These are phyloP conservation scores for Amphimallon solstitiale DNA, from an alignment of 2,888 invertebrate species.

Conservation along the genomic window DNA sequence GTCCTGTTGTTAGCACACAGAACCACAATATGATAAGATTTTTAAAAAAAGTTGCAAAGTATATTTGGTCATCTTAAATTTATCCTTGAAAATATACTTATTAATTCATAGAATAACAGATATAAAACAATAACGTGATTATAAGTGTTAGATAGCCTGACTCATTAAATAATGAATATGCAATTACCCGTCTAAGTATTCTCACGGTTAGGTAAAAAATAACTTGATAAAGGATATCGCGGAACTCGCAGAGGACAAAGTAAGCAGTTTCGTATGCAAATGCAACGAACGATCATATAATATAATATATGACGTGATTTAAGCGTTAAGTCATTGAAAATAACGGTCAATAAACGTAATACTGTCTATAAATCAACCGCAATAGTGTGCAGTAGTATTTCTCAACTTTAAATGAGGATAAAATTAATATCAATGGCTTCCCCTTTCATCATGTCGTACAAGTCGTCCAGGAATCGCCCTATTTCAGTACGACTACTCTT, in stretches of 20 bases:
- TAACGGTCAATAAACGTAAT: conserved; percentile 27
- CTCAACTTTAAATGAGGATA: conserved; percentile 26
- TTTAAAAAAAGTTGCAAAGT: too few relatives aligned
- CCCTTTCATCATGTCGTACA: conserved; percentile 15
- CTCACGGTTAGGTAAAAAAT: neutral
- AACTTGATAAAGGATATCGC: neutral
- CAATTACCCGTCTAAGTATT: too few relatives aligned
- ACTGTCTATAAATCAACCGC: conserved; percentile 15
- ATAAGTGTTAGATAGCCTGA: too few relatives aligned
- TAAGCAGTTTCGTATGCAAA: conserved; percentile 6
- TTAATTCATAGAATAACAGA: too few relatives aligned
- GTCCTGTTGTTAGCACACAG: too few relatives aligned
- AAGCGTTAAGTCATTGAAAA: conserved; percentile 12
- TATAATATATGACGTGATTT: conserved; percentile 1
- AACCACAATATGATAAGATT: too few relatives aligned
- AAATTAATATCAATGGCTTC: conserved; percentile 29
- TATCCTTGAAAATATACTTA: too few relatives aligned
- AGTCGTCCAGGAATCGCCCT: conserved; percentile 15
- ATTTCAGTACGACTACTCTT: conserved; percentile 12
- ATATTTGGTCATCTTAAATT: too few relatives aligned
- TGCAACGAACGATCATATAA: conserved; percentile 15
- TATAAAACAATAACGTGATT: too few relatives aligned
- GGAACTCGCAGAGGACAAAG: neutral
- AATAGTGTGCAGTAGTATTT: neutral
- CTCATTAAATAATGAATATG: too few relatives aligned